Base-by-base conservation (phyloP, 2,888 invertebrate genomes). In the Sinodicranocentrus sp. region DNA sequence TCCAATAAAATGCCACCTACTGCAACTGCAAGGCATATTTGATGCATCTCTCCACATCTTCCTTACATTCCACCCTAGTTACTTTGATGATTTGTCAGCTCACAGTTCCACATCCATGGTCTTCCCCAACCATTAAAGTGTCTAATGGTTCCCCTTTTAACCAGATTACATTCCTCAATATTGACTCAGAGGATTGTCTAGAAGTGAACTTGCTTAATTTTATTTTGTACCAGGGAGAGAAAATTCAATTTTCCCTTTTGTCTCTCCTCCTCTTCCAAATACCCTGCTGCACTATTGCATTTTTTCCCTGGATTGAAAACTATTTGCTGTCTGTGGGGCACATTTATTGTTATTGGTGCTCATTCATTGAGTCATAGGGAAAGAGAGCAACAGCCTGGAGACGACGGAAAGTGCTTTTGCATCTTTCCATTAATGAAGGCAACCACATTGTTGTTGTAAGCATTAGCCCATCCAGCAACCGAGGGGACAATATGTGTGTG, bases 361-460 rank as follows among this genome's bases (percentile, higher is more conserved):
- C 80, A 67, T 59, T 79, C 78, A 79, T 79, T 80, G 73, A 80
- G 39, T 80, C 80, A 80, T 72, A 33, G 10, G 33, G 10, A 33
- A 10, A 33, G 33, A 1, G 26, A 28, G 26, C 61, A 28, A 26
- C 26, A 33, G 33, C 48, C 8, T 44, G 17, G 43, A 72, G 33
- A 21, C 43, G 52, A 65, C 44, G 52, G 63, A 57, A 57, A 57
- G 57, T 19, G 57, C 57, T 57, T n/a, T 23, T 23, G 63, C 39
- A 71, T 79, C 80, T 52, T 28, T 19, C 13, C 63, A 39, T 63
- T 70, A 79, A 80, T 72, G 80, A 80, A 80, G 54, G 80, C 65
- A 72, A 72, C 80, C 80, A 72, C 80, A 80, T 52, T 80, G 72
- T 72, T 80, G 80, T 72, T 72, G 57, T 67, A 52, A 28, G 70